Percentiles rank a stretch among this genome's conserved stretches.
Conservation (phyloP, 1,140 invertebrate species). For the Bombyx mori region ASM3026992v2 NC_085127.1:6284001-6284500, state of each 20-base stretch:
- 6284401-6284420: constrained; percentile 37
- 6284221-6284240: constrained; percentile 7
- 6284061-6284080: neutral
- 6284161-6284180: neutral
- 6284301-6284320: constrained; percentile 31
- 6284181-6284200: constrained; percentile 6
- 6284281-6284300: constrained; percentile 5
- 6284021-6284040: constrained; percentile 1
- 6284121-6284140: neutral
- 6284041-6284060: neutral
- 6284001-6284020: neutral
- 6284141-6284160: neutral
- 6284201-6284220: constrained; percentile 22
- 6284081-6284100: neutral
- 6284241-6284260: neutral
- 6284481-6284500: constrained; percentile 19
- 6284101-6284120: neutral
- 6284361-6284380: constrained; percentile 10
- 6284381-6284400: constrained; percentile 39
- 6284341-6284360: constrained; percentile 13
- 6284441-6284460: constrained; percentile 58
- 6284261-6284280: neutral
- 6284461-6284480: constrained; percentile 25
- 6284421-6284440: constrained; percentile 51
- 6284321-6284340: constrained; percentile 10